Evolutionary conservation across 2,888 invertebrate genomes (phyloP).

Genomic region (Latheticus oryzae): DNA sequence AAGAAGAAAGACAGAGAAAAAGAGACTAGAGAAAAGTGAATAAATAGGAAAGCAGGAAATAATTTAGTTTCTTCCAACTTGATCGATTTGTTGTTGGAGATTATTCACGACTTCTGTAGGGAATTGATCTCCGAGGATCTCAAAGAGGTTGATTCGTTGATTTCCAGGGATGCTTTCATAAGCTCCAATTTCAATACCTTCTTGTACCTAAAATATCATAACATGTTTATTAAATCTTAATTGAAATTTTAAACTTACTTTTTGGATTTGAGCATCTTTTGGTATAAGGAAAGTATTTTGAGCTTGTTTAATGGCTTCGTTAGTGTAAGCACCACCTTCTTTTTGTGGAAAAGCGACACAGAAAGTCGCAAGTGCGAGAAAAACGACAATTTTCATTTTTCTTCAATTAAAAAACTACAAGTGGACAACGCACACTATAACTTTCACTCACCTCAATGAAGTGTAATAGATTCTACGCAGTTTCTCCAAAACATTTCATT

Average conservation of each 20-base stretch:
- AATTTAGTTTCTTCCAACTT: slow-evolving; percentile 78
- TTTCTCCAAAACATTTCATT: slow-evolving; percentile 44
- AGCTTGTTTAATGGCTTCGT: slow-evolving; percentile 88
- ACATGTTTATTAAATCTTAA: background rate
- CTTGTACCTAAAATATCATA: slow-evolving; percentile 72
- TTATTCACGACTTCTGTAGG: slow-evolving; percentile 90
- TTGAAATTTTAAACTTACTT: slow-evolving; percentile 66
- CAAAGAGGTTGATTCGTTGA: slow-evolving; percentile 85
- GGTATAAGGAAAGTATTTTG: slow-evolving; percentile 88
- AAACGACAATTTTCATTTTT: slow-evolving; percentile 61
- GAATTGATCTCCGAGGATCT: slow-evolving; percentile 86
- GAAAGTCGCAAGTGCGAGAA: slow-evolving; percentile 67
- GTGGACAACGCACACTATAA: background rate
- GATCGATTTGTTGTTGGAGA: slow-evolving; percentile 86
- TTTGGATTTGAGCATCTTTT: slow-evolving; percentile 87
- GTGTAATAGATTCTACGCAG: slow-evolving; percentile 42
- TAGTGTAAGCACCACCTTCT: slow-evolving; percentile 85
- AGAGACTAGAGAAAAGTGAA: slow-evolving; percentile 26
- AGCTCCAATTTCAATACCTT: slow-evolving; percentile 87
- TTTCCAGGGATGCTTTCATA: slow-evolving; percentile 89
- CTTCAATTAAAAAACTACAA: background rate
- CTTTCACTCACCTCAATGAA: slow-evolving; percentile 49
- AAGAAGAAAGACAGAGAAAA: slow-evolving; percentile 7
- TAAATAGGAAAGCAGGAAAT: slow-evolving; percentile 11
- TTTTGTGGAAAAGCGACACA: slow-evolving; percentile 75